Evolutionary conservation across 2,888 invertebrate species (phyloP).

Genomic region (Caenorhabditis sp.): DNA sequence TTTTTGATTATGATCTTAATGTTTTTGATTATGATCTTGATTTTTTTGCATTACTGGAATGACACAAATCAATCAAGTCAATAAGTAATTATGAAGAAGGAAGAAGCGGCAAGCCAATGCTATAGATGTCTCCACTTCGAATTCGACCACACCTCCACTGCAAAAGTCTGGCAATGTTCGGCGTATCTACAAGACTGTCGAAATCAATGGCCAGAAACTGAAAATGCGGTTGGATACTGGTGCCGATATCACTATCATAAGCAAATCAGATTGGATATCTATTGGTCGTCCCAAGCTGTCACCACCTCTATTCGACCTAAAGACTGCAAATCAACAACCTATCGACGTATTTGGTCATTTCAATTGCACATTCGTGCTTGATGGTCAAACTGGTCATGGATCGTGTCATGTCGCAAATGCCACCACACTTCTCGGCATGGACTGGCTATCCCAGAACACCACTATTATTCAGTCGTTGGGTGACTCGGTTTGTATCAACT

Average conservation of each 20-base stretch:
- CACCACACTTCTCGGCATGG: constrained; percentile 9
- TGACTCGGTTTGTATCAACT: too few relatives aligned
- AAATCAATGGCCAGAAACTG: background rate
- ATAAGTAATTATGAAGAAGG: too few relatives aligned
- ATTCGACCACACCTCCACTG: too few relatives aligned
- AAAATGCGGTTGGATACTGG: constrained; percentile 18
- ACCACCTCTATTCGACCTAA: background rate
- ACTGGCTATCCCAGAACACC: constrained; percentile 6
- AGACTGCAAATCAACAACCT: constrained; percentile 2
- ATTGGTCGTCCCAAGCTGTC: constrained; percentile 4
- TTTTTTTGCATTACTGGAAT: too few relatives aligned
- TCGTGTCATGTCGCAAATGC: constrained; percentile 1
- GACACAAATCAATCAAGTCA: too few relatives aligned
- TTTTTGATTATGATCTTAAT: too few relatives aligned
- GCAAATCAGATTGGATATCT: background rate
- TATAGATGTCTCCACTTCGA: too few relatives aligned
- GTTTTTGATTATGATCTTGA: too few relatives aligned
- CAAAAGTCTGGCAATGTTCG: too few relatives aligned
- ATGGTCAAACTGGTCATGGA: background rate
- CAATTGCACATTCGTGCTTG: background rate
- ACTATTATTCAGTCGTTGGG: too few relatives aligned
- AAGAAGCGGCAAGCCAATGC: too few relatives aligned
- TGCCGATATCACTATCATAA: constrained; percentile 19
- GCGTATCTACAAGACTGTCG: background rate
- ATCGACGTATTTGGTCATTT: constrained; percentile 7